Evolutionary conservation across 2,113 vertebrate species (phyloP).

Genomic region (Chauna torquata): DNA sequence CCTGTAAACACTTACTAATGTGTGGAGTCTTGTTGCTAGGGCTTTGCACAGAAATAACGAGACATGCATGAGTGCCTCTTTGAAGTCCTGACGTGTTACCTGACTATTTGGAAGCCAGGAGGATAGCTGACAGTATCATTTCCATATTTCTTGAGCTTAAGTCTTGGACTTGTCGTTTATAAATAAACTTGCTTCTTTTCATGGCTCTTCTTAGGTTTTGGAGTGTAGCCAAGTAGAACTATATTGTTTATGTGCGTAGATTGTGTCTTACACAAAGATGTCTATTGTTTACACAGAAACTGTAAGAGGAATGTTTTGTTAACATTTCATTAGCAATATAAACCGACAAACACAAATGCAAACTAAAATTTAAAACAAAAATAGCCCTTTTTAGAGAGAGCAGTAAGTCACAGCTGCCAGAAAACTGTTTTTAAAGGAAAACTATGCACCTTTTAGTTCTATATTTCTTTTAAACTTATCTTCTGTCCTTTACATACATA

Average conservation of each 20-base stretch:
- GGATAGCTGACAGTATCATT: not conserved
- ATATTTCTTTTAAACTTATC: not conserved
- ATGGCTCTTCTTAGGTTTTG: not conserved
- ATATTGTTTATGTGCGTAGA: not conserved
- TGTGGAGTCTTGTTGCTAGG: conserved; percentile 31
- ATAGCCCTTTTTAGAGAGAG: not conserved
- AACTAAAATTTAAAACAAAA: not conserved
- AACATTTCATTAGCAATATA: conserved; percentile 11
- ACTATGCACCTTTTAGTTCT: not conserved
- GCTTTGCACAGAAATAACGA: not conserved
- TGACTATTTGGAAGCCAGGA: not conserved
- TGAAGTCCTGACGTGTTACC: not conserved
- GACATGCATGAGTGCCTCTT: accelerated
- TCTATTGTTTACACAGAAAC: conserved; percentile 37
- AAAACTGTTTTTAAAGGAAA: not conserved
- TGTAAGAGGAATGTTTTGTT: conserved; percentile 8
- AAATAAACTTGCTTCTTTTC: not conserved
- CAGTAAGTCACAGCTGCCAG: not conserved
- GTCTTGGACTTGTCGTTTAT: not conserved
- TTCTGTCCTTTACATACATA: not conserved
- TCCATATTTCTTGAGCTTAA: not conserved
- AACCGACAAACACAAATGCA: conserved; percentile 14
- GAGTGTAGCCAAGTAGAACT: not conserved
- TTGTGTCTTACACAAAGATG: not conserved
- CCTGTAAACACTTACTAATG: not conserved